These are phyloP conservation scores for Connochaetes taurinus DNA, from an alignment of 2,113 vertebrate species.

Conservation along the genomic window DNA sequence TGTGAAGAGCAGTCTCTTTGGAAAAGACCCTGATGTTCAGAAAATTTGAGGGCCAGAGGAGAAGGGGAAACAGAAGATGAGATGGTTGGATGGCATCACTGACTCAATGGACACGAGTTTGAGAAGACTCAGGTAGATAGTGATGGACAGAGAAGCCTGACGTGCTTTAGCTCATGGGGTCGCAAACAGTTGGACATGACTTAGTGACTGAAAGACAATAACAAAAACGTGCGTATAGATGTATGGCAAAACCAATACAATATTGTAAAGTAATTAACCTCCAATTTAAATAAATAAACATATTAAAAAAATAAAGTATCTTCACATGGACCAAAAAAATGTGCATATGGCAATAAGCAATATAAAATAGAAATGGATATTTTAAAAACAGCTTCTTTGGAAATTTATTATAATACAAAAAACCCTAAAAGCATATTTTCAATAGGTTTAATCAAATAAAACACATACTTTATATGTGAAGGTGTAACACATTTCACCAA, in stretches of 20 bases:
- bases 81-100: neutral
- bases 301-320: too few relatives aligned
- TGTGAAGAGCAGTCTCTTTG: neutral
- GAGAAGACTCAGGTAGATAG: neutral
- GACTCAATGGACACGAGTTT: neutral
- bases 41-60: neutral
- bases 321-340: neutral
- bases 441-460: neutral
- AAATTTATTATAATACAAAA: neutral
- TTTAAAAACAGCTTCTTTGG: neutral
- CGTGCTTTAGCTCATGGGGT: neutral
- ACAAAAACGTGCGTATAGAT: neutral
- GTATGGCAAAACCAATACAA: too few relatives aligned
- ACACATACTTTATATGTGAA: neutral
- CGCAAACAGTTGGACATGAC: neutral
- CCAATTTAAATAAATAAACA: too few relatives aligned
- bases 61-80: neutral
- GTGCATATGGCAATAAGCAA: neutral
- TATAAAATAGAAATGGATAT: neutral
- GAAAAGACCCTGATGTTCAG: neutral
- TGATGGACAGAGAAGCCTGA: neutral
- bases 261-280: too few relatives aligned
- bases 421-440: neutral
- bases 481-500: neutral
- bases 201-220: neutral